Base-by-base conservation (phyloP, 2,888 invertebrate species). In the Apodemia hepburni region DNA sequence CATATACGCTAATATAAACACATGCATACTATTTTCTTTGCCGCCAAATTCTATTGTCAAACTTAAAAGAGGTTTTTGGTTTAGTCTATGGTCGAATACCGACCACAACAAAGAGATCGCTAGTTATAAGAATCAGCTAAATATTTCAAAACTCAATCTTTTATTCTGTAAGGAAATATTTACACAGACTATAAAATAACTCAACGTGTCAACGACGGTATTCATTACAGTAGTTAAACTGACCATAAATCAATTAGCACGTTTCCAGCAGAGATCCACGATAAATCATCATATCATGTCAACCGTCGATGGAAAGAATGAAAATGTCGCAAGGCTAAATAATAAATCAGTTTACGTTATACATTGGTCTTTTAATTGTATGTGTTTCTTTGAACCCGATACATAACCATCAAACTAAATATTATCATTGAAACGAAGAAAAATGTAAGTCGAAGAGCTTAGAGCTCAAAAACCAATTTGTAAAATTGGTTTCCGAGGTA, bases 231-330 rank as follows among this genome's bases (percentile, higher is more conserved):
- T 51, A 22, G 22, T 51, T 22, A 18, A 51, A 29, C 27, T 27
- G 29, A 54, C 54, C 27, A 54, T 54, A 54, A 54, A 54, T 54
- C 54, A 54, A 54, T 54, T 54, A 54, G 15, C 54, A 27, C 7
- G 15, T n/a, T 22, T 54, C 12, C 27, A 27, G 54, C 27, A 27
- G 27, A 22, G 54, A 27, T 54, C 54, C 54, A 27, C 6, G 29
- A 11, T 54, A 54, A 54, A 54, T 54, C 51, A 27, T 54, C 51
- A 27, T 15, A n/a, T n/a, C n/a, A n/a, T n/a, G n/a, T n/a, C 11
- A 38, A 11, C 35, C 35, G 35, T 11, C 35, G 11, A 11, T 54
- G 51, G 5, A 54, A 22, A 6, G 12, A 42, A 42, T 42, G 15
- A 18, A 47, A 49, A 18, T 49, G 18, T 18, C 18, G 18, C 17